phyloP scores from a whole-genome alignment of 2,113 vertebrate genomes.

The Dicentrarchus labrax region DNA sequence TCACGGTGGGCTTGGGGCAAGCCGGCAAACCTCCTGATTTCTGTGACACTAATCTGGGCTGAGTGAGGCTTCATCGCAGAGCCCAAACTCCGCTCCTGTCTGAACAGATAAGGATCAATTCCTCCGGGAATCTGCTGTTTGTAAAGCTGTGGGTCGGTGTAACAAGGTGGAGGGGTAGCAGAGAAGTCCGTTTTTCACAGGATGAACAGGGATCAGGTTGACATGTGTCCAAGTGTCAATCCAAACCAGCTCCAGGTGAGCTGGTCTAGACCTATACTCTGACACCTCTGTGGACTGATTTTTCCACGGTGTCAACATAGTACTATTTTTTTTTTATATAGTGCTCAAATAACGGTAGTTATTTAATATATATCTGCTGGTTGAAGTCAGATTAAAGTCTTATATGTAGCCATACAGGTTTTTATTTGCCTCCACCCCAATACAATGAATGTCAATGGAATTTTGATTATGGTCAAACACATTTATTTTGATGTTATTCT shows the following conservation, averaged over 20 bases:
- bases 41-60: conserved; percentile 50
- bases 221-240: conserved; percentile 23
- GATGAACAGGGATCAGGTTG: conserved; percentile 19
- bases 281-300: neutral
- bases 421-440: neutral
- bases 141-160: neutral
- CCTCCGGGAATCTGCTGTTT: conserved; percentile 23
- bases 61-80: conserved; percentile 31
- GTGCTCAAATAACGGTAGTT: neutral
- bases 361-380: neutral
- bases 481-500: too few species aligned
- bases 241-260: neutral
- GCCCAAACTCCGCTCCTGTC: conserved; percentile 48
- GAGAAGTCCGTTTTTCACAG: neutral
- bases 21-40: conserved; percentile 36
- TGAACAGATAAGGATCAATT: conserved; percentile 46
- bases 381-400: neutral
- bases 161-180: conserved; percentile 15
- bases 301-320: neutral
- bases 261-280: neutral
- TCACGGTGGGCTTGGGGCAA: conserved; percentile 51
- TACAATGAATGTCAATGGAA: neutral
- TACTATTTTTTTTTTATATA: neutral
- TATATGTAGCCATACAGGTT: too few species aligned
- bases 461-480: neutral